Evolutionary conservation across 1,140 invertebrate genomes (phyloP), one percentile per base, ranked within the genome.

Genomic region (Odontomachus brunneus): DNA sequence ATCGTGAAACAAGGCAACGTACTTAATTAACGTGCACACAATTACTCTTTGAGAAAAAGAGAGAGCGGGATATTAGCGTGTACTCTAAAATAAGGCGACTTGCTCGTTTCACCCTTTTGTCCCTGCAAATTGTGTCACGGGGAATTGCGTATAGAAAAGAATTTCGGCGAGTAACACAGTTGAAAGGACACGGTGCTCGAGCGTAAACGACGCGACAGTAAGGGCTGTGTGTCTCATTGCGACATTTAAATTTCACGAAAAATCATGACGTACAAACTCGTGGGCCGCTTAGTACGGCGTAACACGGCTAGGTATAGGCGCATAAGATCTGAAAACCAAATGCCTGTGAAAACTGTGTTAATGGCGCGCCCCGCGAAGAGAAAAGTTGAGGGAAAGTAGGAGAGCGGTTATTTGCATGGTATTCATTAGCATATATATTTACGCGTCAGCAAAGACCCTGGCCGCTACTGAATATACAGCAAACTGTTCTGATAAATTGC

Each of bases 401-500:
- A 57, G 53, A 55, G 22, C 63, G 51, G 51, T 71, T 80, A 80
- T 80, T 80, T 80, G 75, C 75, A 80, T 69, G 75, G 51, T 80
- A 80, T 69, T 80, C 75, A 80, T 80, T 80, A 80, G 75, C 75
- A 80, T 80, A 80, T 80, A 80, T 80, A 80, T 80, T 80, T 80
- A 80, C 75, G 75, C 75, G 65, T 80, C 65, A 57, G 65, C 65
- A 80, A 80, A 80, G 63, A 57, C 75, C 53, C 22, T 22, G 75
- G 49, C 51, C 51, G 75, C 53, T 80, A 71, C 65, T 80, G 65
- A 80, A 80, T 80, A 71, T 80, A 80, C 65, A 80, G 38, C 65
- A 65, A 11, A 71, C 75, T 57, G 57, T 80, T 80, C 53, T 71
- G 66, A 80, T 71, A 80, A 80, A 80, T 51, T 78, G 51, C 17